Conservation (phyloP, 1,140 invertebrate genomes). For the Steinernema feltiae region DNA sequence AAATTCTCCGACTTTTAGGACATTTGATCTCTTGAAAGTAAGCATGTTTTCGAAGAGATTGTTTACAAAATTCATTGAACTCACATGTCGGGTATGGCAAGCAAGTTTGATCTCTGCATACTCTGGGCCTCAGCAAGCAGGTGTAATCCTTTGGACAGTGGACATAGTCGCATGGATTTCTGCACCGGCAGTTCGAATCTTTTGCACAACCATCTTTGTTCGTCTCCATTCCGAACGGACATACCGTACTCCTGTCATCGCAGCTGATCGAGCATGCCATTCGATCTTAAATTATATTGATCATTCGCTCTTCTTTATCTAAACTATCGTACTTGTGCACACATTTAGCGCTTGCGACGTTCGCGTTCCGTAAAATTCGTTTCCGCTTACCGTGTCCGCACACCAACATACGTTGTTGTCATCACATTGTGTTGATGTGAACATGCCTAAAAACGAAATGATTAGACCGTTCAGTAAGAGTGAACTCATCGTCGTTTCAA, state of each 20-base stretch:
- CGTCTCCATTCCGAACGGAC: slow-evolving; percentile 46
- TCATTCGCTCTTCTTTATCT: slow-evolving; percentile 17
- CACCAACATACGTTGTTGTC: slow-evolving; percentile 32
- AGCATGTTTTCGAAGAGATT: background rate
- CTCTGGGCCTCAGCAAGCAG: slow-evolving; percentile 17
- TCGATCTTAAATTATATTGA: slow-evolving; percentile 18
- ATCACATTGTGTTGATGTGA: slow-evolving; percentile 40
- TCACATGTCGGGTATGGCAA: slow-evolving; percentile 47
- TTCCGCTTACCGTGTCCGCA: slow-evolving; percentile 22
- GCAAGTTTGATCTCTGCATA: slow-evolving; percentile 35
- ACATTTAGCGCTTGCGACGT: slow-evolving; percentile 21
- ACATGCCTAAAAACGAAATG: slow-evolving; percentile 27
- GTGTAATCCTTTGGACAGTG: slow-evolving; percentile 38
- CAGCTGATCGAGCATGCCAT: slow-evolving; percentile 38
- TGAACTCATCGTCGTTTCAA: too few species aligned
- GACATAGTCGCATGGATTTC: slow-evolving; percentile 45
- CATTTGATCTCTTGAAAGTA: too few species aligned
- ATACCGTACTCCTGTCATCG: slow-evolving; percentile 22
- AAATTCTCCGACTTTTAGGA: background rate
- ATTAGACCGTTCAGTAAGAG: background rate
- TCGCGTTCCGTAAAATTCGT: slow-evolving; percentile 20
- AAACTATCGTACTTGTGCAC: slow-evolving; percentile 25
- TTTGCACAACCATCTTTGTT: slow-evolving; percentile 46
- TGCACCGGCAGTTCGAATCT: slow-evolving; percentile 43
- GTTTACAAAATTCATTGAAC: background rate